These are phyloP conservation scores for Ricordea florida DNA, from an alignment of 92 coral and sea anemone genomes.

Conservation along the genomic window DNA sequence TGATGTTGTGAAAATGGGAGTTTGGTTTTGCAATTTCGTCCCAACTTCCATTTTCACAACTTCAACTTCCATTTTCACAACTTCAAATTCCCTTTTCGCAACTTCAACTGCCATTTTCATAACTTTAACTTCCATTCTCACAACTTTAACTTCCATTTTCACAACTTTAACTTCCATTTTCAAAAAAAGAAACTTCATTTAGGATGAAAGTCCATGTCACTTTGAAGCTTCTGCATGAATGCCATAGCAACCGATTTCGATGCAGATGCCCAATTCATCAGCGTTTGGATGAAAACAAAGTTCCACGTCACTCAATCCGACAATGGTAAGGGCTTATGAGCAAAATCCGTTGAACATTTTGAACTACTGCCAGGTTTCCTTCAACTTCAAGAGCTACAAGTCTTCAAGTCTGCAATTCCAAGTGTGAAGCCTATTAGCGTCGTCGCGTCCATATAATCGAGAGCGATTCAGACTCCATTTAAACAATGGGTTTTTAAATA, in stretches of 20 bases:
- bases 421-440: background rate
- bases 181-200: background rate
- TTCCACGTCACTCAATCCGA: conserved; percentile 41
- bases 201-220: background rate
- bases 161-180: no score
- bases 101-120: no score
- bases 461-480: conserved; percentile 28
- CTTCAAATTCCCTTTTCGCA: no score
- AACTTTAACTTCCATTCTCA: no score
- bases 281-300: conserved; percentile 34
- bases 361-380: no score
- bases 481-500: background rate
- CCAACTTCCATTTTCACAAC: no score
- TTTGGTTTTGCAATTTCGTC: no score
- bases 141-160: no score
- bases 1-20: no score
- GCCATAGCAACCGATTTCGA: conserved; percentile 2
- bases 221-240: background rate
- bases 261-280: conserved; percentile 17
- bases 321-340: conserved; percentile 36
- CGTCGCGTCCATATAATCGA: conserved; percentile 11
- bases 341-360: conserved; percentile 25
- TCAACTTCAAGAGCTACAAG: conserved; percentile 12
- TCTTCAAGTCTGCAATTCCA: background rate
- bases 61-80: no score